These are phyloP conservation scores for Crotalus tigris DNA, from an alignment of 2,113 vertebrate species.

Conservation along the genomic window DNA sequence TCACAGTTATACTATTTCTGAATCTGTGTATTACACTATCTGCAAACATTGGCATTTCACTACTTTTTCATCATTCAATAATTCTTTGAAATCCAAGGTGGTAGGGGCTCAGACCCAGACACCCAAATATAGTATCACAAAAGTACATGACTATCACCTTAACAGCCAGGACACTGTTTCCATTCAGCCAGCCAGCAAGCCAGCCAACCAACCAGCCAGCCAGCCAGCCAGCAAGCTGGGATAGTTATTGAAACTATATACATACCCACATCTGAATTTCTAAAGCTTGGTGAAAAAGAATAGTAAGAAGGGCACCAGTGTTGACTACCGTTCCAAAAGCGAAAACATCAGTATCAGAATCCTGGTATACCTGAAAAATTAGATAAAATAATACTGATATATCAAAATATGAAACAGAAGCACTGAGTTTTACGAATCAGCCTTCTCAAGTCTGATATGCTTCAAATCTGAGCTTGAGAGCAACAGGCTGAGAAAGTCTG, in stretches of 20 bases:
- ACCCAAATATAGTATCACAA: neutral
- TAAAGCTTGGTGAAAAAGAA: conserved; percentile 89
- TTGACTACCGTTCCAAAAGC: conserved; percentile 89
- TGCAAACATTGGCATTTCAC: neutral
- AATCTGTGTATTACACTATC: neutral
- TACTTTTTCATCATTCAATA: neutral
- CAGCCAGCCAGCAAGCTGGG: neutral
- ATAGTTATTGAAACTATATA: neutral
- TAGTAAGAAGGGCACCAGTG: conserved; percentile 84
- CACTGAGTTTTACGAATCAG: neutral
- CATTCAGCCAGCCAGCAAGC: neutral
- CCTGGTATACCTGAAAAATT: conserved; percentile 75
- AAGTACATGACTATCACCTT: neutral
- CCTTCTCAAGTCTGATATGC: neutral
- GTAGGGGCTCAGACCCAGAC: neutral
- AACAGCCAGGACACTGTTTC: neutral
- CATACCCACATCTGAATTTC: conserved; percentile 94
- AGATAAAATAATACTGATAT: neutral
- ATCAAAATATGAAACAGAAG: neutral
- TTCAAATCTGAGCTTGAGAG: neutral
- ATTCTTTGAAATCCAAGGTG: neutral
- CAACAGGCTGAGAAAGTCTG: neutral
- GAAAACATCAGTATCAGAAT: conserved; percentile 83
- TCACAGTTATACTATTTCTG: neutral
- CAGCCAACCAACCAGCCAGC: neutral